phyloP scores from a whole-genome alignment of 1,140 invertebrate species.

The Heterodera carotae region DNA sequence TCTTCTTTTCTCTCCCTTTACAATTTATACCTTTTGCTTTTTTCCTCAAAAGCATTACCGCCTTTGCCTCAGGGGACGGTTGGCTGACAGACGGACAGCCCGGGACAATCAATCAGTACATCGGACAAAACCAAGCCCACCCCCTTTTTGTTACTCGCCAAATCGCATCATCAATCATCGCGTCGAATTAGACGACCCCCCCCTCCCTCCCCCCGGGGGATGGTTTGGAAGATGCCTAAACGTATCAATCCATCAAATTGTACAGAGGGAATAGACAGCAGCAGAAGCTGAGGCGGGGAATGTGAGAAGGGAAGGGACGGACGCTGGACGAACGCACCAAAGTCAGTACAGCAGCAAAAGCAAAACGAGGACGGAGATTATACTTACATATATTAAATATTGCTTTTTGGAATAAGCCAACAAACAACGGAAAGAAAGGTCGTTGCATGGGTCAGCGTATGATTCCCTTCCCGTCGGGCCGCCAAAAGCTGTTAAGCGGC shows the following conservation, averaged over 20 bases:
- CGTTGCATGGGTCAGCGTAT: too few relatives aligned
- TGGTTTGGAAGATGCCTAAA: slow-evolving; percentile 1
- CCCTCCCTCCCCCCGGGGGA: not conserved
- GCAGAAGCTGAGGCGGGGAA: not conserved
- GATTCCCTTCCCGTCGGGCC: too few relatives aligned
- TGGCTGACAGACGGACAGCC: not conserved
- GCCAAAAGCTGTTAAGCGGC: too few relatives aligned
- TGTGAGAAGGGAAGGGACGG: not conserved
- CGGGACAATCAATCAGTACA: not conserved
- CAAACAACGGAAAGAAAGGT: too few relatives aligned
- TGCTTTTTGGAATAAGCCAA: too few relatives aligned
- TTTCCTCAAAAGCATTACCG: not conserved
- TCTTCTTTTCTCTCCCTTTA: not conserved
- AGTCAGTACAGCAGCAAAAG: too few relatives aligned
- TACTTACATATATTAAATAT: too few relatives aligned
- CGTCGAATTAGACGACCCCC: slow-evolving; percentile 1
- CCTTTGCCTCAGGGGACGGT: not conserved
- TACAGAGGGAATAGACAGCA: not conserved
- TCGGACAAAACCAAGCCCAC: not conserved
- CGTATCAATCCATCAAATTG: not conserved
- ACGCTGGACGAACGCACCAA: too few relatives aligned
- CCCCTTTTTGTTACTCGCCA: not conserved
- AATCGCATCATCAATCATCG: slow-evolving; percentile 1
- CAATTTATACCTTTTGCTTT: not conserved
- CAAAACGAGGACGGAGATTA: too few relatives aligned